phyloP scores from a whole-genome alignment of 2,113 vertebrate genomes.

The Dipodomys merriami region DNA sequence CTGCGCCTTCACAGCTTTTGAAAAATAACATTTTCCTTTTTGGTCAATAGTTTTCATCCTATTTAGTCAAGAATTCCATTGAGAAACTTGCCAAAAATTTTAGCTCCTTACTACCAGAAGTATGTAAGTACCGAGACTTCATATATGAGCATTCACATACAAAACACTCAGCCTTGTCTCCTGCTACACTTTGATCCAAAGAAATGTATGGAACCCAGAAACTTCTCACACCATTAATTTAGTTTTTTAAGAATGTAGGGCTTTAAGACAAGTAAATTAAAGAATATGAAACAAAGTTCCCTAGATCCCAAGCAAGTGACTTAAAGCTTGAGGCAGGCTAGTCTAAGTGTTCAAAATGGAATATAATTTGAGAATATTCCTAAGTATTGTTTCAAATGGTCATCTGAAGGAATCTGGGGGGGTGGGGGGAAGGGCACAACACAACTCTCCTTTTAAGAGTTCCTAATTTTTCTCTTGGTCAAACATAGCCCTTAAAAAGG shows the following conservation, averaged over 20 bases:
- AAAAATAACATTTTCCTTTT: conserved; percentile 12
- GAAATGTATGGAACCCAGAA: not conserved
- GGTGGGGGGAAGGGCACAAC: no score
- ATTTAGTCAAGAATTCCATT: conserved; percentile 4
- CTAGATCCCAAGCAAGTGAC: not conserved
- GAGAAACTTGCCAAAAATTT: not conserved
- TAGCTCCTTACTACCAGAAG: conserved; percentile 18
- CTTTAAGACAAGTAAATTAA: not conserved
- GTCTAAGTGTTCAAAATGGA: conserved; percentile 13
- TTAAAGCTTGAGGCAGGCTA: not conserved
- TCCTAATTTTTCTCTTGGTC: conserved; percentile 50
- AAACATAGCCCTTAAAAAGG: not conserved
- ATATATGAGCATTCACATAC: not conserved
- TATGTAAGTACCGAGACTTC: not conserved
- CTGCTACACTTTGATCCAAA: not conserved
- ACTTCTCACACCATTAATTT: not conserved
- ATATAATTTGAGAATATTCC: conserved; percentile 33
- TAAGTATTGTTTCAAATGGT: conserved; percentile 55
- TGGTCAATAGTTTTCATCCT: conserved; percentile 6
- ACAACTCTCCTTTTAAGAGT: not conserved
- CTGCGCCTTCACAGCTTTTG: not conserved
- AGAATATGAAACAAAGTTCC: not conserved
- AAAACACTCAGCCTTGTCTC: not conserved
- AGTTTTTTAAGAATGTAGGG: not conserved
- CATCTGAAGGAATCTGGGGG: not conserved